These are phyloP conservation scores for Hippocampus guttulatus DNA, from an alignment of 2,113 vertebrate species.

Conservation along the genomic window DNA sequence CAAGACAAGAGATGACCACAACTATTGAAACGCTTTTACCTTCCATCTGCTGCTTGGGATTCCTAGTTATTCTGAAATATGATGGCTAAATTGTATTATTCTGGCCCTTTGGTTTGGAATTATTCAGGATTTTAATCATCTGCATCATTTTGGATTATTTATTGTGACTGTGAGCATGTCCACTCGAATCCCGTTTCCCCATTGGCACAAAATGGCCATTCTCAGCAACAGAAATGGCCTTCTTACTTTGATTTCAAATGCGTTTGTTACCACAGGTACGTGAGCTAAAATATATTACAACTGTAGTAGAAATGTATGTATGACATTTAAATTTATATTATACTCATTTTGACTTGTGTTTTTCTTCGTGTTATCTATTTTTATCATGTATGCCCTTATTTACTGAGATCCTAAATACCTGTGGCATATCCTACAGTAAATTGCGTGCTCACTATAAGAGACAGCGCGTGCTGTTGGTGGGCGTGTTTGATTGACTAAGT, in stretches of 20 bases:
- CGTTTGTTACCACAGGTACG: slow-evolving; percentile 38
- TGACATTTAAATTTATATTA: not conserved
- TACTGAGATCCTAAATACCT: too few relatives aligned
- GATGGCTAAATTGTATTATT: not conserved
- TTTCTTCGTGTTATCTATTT: too few relatives aligned
- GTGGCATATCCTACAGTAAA: too few relatives aligned
- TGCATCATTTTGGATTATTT: not conserved
- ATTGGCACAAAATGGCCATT: slow-evolving; percentile 53
- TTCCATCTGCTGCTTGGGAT: slow-evolving; percentile 1
- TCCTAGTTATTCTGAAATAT: slow-evolving; percentile 10
- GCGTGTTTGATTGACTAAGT: too few relatives aligned
- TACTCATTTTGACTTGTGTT: not conserved
- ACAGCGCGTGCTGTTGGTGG: too few relatives aligned
- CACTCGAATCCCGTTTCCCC: slow-evolving; percentile 43
- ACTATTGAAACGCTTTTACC: not conserved
- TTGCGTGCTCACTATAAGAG: too few relatives aligned
- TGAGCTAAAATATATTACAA: not conserved
- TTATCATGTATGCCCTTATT: too few relatives aligned
- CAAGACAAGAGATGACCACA: slow-evolving; percentile 7
- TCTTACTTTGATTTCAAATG: slow-evolving; percentile 31
- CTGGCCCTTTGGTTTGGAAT: not conserved
- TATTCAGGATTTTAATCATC: not conserved
- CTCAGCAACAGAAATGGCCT: slow-evolving; percentile 47
- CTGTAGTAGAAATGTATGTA: not conserved
- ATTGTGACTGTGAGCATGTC: slow-evolving; percentile 43